These are phyloP conservation scores for Microctonus hyperodae DNA, from an alignment of 2,888 invertebrate species.

Conservation along the genomic window DNA sequence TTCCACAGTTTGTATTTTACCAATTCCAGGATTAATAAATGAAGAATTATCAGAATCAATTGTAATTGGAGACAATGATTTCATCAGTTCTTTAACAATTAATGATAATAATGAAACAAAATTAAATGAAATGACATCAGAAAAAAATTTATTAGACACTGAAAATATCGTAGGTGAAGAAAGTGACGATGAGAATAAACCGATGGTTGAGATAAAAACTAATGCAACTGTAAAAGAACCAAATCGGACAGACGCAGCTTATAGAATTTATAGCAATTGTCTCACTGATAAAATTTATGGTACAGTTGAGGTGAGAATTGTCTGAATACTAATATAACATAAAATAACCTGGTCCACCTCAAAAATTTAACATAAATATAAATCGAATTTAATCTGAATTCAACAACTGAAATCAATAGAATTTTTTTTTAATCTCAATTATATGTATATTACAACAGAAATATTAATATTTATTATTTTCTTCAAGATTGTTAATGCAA, in stretches of 20 bases:
- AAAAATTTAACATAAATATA: no score
- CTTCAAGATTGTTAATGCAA: slow-evolving; percentile 73
- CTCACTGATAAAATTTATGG: slow-evolving; percentile 51
- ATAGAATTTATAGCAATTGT: slow-evolving; percentile 46
- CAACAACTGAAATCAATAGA: no score
- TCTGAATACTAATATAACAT: no score
- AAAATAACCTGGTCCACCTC: no score
- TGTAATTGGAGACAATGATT: not conserved
- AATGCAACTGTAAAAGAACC: slow-evolving; percentile 33
- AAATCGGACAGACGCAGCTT: slow-evolving; percentile 28
- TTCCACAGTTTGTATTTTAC: not conserved
- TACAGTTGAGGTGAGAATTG: slow-evolving; percentile 53
- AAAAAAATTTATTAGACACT: not conserved
- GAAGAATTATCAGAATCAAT: no score
- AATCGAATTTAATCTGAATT: no score
- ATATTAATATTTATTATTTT: not conserved
- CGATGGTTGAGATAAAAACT: slow-evolving; percentile 1
- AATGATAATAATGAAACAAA: not conserved
- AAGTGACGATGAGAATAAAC: not conserved
- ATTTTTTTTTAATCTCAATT: no score
- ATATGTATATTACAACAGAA: no score
- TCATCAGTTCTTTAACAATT: not conserved
- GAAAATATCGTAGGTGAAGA: not conserved
- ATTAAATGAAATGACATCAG: not conserved
- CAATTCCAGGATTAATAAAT: not conserved